A percentile compares a stretch with the other conserved stretches of the same genome.
These are phyloP conservation scores for Macrocentrus cingulum DNA, from an alignment of 1,140 invertebrate genomes.

Conservation along the genomic window DNA sequence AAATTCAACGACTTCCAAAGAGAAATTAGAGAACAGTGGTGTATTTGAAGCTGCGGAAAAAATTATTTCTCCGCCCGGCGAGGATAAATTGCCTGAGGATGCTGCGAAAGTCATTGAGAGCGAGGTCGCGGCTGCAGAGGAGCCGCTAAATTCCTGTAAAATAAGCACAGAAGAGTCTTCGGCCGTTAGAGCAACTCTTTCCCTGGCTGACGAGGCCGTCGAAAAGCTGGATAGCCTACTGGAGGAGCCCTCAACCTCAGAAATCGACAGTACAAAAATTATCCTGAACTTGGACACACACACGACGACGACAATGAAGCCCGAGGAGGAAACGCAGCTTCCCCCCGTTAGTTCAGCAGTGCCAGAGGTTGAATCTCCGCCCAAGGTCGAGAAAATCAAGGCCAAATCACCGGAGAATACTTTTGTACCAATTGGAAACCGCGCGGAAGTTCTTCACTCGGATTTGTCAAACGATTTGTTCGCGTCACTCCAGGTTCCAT, in stretches of 20 bases:
- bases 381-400: no score
- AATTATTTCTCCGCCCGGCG: no score
- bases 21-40: no score
- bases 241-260: no score
- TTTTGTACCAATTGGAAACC: slow-evolving; percentile 59
- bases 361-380: slow-evolving; percentile 20
- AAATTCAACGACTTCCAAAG: not conserved
- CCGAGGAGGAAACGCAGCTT: slow-evolving; percentile 38
- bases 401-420: slow-evolving; percentile 50
- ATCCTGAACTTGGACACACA: slow-evolving; percentile 56
- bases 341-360: slow-evolving; percentile 14
- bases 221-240: slow-evolving; percentile 18
- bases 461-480: slow-evolving; percentile 75
- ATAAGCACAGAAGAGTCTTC: not conserved
- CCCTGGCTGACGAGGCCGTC: slow-evolving; percentile 19
- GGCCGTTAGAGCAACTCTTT: not conserved
- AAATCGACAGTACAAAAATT: slow-evolving; percentile 49
- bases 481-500: slow-evolving; percentile 66
- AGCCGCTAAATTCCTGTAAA: no score
- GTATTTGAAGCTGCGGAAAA: no score
- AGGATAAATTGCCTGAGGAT: no score
- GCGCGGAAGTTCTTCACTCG: slow-evolving; percentile 63
- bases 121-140: no score
- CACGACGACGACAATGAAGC: slow-evolving; percentile 53
- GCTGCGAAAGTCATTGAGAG: no score